Evolutionary conservation across 2,888 invertebrate species (phyloP).

Genomic region (Nephrotoma guestfalica): DNA sequence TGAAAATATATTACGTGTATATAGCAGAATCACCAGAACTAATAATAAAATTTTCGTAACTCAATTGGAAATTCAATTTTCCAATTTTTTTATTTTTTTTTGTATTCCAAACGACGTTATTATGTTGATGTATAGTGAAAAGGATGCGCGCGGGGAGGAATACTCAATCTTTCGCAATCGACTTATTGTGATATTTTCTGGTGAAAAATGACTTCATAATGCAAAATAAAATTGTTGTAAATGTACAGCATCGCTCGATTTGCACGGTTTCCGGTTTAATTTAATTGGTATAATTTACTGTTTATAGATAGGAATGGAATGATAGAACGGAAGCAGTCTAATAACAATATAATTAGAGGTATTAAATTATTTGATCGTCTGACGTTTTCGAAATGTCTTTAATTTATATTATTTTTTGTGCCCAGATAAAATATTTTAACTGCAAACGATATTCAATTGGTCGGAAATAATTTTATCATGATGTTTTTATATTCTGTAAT

Average conservation of each 20-base stretch:
- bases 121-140: background rate
- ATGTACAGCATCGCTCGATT: background rate
- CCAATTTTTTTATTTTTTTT: background rate
- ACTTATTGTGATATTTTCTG: background rate
- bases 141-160: background rate
- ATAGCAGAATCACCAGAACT: background rate
- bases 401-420: too few species aligned
- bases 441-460: too few species aligned
- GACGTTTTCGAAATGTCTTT: too few species aligned
- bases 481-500: too few species aligned
- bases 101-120: background rate
- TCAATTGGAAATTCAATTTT: background rate
- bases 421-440: too few species aligned
- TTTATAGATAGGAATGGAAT: background rate
- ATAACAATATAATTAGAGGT: too few species aligned
- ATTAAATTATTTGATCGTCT: too few species aligned
- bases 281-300: background rate
- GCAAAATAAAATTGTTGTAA: background rate
- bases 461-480: too few species aligned
- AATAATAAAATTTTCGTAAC: background rate
- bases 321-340: too few species aligned
- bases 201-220: background rate
- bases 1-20: background rate
- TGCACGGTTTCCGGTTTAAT: background rate
- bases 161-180: background rate